Evolutionary conservation across 2,113 vertebrate genomes (phyloP).

Genomic region (Bubo scandiacus): DNA sequence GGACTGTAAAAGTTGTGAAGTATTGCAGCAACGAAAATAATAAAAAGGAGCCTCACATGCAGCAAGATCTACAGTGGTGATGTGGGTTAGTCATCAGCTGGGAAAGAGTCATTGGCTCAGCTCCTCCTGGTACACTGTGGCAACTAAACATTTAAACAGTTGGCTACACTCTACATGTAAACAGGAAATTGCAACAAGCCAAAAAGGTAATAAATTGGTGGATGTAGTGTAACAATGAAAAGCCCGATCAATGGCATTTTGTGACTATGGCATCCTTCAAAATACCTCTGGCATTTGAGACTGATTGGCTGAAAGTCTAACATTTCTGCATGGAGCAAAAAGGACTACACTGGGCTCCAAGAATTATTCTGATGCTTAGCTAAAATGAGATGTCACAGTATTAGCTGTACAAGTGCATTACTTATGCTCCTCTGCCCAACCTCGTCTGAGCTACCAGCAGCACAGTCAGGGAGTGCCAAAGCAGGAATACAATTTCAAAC

Average conservation of each 20-base stretch:
- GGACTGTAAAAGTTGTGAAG: conserved; percentile 68
- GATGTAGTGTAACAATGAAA: conserved; percentile 72
- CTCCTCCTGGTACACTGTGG: conserved; percentile 74
- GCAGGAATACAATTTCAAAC: background rate
- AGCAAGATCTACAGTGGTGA: conserved; percentile 73
- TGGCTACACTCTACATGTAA: conserved; percentile 77
- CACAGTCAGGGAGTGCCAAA: conserved; percentile 41
- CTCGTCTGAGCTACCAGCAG: conserved; percentile 44
- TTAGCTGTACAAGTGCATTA: conserved; percentile 65
- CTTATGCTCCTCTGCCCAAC: conserved; percentile 35
- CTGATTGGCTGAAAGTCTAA: conserved; percentile 67
- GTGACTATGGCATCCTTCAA: conserved; percentile 76
- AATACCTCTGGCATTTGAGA: conserved; percentile 74
- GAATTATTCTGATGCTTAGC: conserved; percentile 62
- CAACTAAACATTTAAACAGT: conserved; percentile 77
- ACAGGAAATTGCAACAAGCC: conserved; percentile 78
- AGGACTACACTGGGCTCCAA: conserved; percentile 40
- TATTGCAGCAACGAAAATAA: conserved; percentile 73
- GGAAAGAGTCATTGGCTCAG: conserved; percentile 72
- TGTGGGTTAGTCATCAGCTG: conserved; percentile 74
- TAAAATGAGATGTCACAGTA: conserved; percentile 75
- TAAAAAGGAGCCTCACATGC: conserved; percentile 62
- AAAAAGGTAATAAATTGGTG: conserved; percentile 70
- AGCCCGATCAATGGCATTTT: conserved; percentile 66
- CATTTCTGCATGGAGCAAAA: conserved; percentile 59